A percentile compares a stretch with the other conserved stretches of the same genome.
These are phyloP conservation scores for Oncorhynchus kisutch DNA, from an alignment of 2,113 vertebrate genomes.

Conservation along the genomic window DNA sequence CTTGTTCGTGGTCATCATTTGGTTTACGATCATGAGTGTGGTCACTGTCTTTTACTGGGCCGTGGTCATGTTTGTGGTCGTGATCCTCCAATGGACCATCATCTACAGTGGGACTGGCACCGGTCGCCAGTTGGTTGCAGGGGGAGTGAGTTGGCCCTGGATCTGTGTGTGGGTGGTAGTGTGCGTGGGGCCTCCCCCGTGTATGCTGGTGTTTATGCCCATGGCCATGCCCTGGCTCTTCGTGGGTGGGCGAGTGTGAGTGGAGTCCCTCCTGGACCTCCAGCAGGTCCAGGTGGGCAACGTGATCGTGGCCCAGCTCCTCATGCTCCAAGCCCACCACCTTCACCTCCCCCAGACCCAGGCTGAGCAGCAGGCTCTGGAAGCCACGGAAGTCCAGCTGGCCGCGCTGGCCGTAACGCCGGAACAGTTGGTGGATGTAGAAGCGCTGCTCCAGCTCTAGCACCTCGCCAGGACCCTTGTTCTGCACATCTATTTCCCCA, in stretches of 20 bases:
- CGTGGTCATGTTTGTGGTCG: not conserved
- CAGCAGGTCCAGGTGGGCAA: constrained; percentile 88
- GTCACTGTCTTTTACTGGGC: not conserved
- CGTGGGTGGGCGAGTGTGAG: constrained; percentile 72
- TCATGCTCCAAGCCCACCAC: constrained; percentile 87
- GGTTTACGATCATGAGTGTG: constrained; percentile 17
- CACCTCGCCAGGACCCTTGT: constrained; percentile 56
- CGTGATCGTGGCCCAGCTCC: constrained; percentile 90
- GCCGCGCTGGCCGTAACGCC: constrained; percentile 85
- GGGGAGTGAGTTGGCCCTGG: not conserved
- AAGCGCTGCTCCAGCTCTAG: constrained; percentile 87
- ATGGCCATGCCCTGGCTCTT: constrained; percentile 53
- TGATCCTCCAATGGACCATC: constrained; percentile 2
- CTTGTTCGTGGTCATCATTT: constrained; percentile 14
- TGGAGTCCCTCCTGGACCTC: constrained; percentile 87
- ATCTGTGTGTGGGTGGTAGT: constrained; percentile 38
- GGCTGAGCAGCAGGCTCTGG: constrained; percentile 86
- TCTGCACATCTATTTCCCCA: constrained; percentile 44
- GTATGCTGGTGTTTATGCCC: constrained; percentile 20
- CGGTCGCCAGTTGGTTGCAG: constrained; percentile 22
- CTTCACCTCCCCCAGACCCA: constrained; percentile 91
- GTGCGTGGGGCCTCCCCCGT: constrained; percentile 62
- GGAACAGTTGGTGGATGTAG: constrained; percentile 93
- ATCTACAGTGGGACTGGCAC: constrained; percentile 13
- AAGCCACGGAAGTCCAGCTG: constrained; percentile 88